Evolutionary conservation across 2,797 vertebrate genomes (phyloP).

Genomic region (Rhyacichthys aspro): DNA sequence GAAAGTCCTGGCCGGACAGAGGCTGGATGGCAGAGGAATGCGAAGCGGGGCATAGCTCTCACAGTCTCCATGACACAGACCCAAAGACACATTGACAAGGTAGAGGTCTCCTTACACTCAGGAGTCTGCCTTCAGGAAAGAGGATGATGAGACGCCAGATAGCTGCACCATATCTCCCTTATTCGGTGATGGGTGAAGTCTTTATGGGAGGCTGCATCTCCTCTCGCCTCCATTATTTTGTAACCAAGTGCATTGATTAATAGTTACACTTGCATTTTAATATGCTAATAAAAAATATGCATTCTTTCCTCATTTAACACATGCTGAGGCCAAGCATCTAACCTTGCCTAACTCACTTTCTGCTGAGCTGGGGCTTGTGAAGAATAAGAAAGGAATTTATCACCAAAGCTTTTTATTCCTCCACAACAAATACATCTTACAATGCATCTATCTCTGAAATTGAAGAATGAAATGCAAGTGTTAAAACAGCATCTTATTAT

Average conservation of each 20-base stretch:
- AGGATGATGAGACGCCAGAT: constrained; percentile 38
- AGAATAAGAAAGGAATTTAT: too few relatives aligned
- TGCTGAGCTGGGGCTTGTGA: constrained; percentile 42
- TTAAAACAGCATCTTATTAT: neutral
- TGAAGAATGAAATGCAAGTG: too few relatives aligned
- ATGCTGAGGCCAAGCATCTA: constrained; percentile 45
- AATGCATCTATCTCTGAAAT: constrained; percentile 24
- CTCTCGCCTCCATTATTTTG: neutral
- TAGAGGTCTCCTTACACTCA: constrained; percentile 65
- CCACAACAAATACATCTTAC: constrained; percentile 56
- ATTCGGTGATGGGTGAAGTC: constrained; percentile 19
- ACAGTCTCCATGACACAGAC: constrained; percentile 66
- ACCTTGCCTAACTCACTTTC: constrained; percentile 34
- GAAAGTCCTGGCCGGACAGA: constrained; percentile 78
- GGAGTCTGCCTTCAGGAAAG: constrained; percentile 50
- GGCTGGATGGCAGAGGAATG: constrained; percentile 79
- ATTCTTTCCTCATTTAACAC: constrained; percentile 26
- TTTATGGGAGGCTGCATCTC: constrained; percentile 13
- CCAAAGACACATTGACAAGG: constrained; percentile 70
- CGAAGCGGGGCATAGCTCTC: constrained; percentile 69
- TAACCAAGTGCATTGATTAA: neutral
- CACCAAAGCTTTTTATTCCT: constrained; percentile 43
- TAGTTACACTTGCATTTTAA: constrained; percentile 10
- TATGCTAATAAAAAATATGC: constrained; percentile 26
- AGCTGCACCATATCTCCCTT: constrained; percentile 28